Base-by-base conservation (phyloP, 2,888 invertebrate genomes). In the Creontiades dilutus region DNA sequence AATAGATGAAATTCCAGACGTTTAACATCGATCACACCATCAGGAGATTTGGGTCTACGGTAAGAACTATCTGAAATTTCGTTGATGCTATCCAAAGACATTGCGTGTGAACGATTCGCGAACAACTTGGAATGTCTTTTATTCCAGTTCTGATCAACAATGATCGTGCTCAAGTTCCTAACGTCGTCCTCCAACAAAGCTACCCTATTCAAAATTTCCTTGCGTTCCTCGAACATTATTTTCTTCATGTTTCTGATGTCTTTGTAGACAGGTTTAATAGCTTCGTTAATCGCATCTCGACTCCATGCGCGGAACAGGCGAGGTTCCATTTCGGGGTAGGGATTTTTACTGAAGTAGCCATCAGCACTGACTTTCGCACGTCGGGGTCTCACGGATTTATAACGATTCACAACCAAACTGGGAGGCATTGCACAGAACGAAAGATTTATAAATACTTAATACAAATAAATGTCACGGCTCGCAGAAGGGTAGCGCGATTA, bases 171-270 rank as follows among this genome's bases (percentile, higher is more conserved):
- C 0, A 82, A 52, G 55, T 82, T 82, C 19, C 82, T 48, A 0
- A 82, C 82, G 14, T 82, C 55, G 11, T 82, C 82, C 23, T 82
- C 82, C 82, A 82, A 19, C 37, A 27, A 2, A 16, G 82, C 16
- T 3, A 82, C 23, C 52, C 82, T 37, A 23, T 47, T 82, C 82
- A 52, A 52, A 13, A 52, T 52, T 23, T 82, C 23, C 27, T 2
- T 82, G 3, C 82, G 48, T 27, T 82, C 82, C 16, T 82, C 82
- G 12, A 0, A 52, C 48, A 48, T 23, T 0, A 52, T 14, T 52
- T 82, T 48, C 55, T 82, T 82, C 48, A 82, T 14, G 48, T 16
- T 47, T 23, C 47, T 19, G 12, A 82, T 82, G 14, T 52, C 23
- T 52, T 52, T 13, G 3, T 27, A 27, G 5, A 82, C 46, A 4